Conservation (phyloP, 2,797 vertebrate species). For the Tarsius wallacei region DNA sequence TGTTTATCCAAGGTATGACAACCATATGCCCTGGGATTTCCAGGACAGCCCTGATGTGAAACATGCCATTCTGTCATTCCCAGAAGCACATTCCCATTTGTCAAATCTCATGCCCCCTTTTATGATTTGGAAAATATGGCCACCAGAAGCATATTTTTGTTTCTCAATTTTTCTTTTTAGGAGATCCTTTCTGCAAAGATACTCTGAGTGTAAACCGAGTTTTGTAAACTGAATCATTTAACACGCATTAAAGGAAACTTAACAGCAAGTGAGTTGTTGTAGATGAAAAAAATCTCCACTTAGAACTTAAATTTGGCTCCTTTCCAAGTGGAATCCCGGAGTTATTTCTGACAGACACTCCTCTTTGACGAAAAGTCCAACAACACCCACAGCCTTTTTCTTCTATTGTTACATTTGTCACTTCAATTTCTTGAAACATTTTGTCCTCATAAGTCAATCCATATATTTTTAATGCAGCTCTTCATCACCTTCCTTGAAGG, state of each 20-base stretch:
- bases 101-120: conserved; percentile 19
- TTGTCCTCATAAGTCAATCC: conserved; percentile 34
- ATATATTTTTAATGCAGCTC: conserved; percentile 9
- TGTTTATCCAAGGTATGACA: neutral
- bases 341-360: conserved; percentile 29
- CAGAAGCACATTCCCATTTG: neutral
- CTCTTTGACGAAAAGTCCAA: neutral
- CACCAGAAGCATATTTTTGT: neutral
- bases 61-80: neutral
- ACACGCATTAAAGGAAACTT: neutral
- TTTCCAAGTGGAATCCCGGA: neutral
- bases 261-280: conserved; percentile 8
- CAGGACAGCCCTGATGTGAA: neutral
- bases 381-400: neutral
- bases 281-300: conserved; percentile 39
- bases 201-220: neutral
- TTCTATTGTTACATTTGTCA: neutral
- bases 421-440: conserved; percentile 8
- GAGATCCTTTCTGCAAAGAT: conserved; percentile 28
- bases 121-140: neutral
- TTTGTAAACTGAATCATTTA: conserved; percentile 33
- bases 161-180: conserved; percentile 19
- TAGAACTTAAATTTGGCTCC: neutral
- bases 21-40: neutral
- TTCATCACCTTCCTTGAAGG: conserved; percentile 38